These are phyloP conservation scores for Tetramorium simillimum DNA, from an alignment of 1,140 invertebrate species.

Conservation along the genomic window DNA sequence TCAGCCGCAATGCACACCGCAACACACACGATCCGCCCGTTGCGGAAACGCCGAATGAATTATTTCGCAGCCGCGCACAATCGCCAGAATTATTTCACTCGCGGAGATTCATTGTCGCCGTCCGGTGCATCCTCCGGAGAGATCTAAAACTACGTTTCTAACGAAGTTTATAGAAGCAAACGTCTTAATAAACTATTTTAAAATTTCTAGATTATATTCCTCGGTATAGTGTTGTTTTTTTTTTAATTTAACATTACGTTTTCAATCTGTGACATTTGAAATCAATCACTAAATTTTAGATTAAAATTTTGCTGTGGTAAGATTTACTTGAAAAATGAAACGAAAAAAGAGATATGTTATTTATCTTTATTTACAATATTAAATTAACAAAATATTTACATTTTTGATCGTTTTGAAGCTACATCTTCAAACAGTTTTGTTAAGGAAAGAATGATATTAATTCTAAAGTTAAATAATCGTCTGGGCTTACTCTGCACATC, in stretches of 20 bases:
- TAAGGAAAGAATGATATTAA: background rate
- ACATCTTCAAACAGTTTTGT: background rate
- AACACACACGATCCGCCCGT: slow-evolving; percentile 30
- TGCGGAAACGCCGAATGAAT: slow-evolving; percentile 68
- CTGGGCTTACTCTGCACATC: background rate
- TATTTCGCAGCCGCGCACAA: slow-evolving; percentile 63
- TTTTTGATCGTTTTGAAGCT: background rate
- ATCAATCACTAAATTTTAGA: background rate
- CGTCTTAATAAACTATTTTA: too few relatives aligned
- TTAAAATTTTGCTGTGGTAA: background rate
- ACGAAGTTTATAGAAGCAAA: background rate
- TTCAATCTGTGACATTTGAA: background rate
- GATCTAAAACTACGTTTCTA: background rate
- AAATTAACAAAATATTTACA: background rate
- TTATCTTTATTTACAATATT: background rate
- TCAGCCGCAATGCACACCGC: slow-evolving; percentile 50
- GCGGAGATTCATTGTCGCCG: slow-evolving; percentile 35
- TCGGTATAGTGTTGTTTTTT: background rate
- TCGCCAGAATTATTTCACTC: slow-evolving; percentile 56
- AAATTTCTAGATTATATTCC: background rate
- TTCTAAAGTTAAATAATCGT: background rate
- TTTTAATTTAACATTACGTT: background rate
- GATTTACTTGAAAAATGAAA: background rate
- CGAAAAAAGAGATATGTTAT: background rate
- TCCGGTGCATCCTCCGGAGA: background rate